These are phyloP conservation scores for Bombus fervidus DNA, from an alignment of 1,140 invertebrate species.

Conservation along the genomic window DNA sequence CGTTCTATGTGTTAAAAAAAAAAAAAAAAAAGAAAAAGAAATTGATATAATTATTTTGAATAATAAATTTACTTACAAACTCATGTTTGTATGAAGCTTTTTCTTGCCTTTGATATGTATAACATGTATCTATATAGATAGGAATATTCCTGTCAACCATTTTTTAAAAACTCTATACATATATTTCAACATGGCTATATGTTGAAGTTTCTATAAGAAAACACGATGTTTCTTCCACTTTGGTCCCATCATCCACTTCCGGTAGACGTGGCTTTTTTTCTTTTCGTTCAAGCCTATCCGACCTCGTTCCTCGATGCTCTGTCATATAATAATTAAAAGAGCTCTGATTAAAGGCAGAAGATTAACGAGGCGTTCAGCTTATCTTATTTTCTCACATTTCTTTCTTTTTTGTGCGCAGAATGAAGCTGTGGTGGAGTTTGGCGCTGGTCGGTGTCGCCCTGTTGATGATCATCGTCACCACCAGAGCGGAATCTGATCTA, in stretches of 20 bases:
- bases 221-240: background rate
- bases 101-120: too few relatives aligned
- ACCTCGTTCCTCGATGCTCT: background rate
- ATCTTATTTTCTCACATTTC: background rate
- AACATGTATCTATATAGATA: background rate
- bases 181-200: too few relatives aligned
- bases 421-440: constrained; percentile 81
- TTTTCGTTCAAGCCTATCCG: background rate
- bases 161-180: background rate
- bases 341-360: constrained; percentile 31
- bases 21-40: too few relatives aligned
- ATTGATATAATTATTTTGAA: too few relatives aligned
- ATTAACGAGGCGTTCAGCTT: constrained; percentile 35
- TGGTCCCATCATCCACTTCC: background rate
- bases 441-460: constrained; percentile 74
- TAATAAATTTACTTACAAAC: too few relatives aligned
- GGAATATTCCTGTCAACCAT: background rate
- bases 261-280: background rate
- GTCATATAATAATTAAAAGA: constrained; percentile 26
- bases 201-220: background rate
- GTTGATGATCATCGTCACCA: constrained; percentile 73
- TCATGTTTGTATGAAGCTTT: too few relatives aligned
- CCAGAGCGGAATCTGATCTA: constrained; percentile 73
- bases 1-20: too few relatives aligned
- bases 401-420: constrained; percentile 67